Base-by-base conservation (phyloP, 2,888 invertebrate genomes). In the Panopea generosa region DNA sequence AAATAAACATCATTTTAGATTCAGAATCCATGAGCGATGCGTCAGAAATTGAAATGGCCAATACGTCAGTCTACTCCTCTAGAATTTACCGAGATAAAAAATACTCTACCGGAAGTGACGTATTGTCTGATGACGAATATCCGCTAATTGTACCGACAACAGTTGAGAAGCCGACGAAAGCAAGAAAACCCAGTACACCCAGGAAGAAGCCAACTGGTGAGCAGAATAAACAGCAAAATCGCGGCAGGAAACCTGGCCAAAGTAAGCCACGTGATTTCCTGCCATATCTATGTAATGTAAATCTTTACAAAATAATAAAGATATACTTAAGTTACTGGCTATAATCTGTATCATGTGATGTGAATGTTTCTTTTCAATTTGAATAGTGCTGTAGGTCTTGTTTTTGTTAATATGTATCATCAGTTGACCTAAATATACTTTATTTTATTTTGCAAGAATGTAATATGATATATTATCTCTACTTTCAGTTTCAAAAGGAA, bases 181-280 rank as follows among this genome's bases (percentile, higher is more conserved):
- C 24, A 43, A 53, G 40, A 56, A 65, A 65, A 65, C 22, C 55
- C 4, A 27, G 27, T 14, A 55, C 27, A 4, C 27, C 24, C n/a
- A 52, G 65, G 27, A 65, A 65, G 47, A 55, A 56, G 33, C n/a
- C 45, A 20, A 49, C 62, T 11, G 73, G 79, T 38, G 82, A 74
- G n/a, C 63, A 69, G 43, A 66, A 67, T 56, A 24, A 27, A 14
- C 40, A 52, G n/a, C 77, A 80, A 47, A 84, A 84, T 62, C 60
- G 84, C 1, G 84, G 84, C 33, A 65, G 84, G 57, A 84, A 84
- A 63, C 82, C 78, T 2, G 84, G 84, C 18, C 84, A 84, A 73
- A 77, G 84, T 80, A 76, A 75, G 75, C 33, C 33, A 33, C 33
- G 33, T 33, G 33, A 33, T 33, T 33, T 33, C 33, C 33, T 33